Base-by-base conservation (phyloP, 2,113 vertebrate species). In the Ovis canadensis region DNA sequence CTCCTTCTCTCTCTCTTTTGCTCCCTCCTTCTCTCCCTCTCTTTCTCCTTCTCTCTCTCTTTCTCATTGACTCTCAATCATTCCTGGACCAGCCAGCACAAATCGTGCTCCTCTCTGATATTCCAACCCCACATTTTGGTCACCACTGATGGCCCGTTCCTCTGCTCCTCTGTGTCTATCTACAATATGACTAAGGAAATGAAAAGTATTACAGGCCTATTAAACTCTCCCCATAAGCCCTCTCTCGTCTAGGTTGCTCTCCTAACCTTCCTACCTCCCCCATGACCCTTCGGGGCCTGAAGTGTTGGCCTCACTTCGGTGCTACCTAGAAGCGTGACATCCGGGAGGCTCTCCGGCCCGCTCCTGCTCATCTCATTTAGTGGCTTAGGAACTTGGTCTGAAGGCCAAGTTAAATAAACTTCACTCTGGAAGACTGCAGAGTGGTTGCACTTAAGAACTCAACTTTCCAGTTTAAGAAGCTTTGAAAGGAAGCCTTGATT, bases 111-210 rank as follows among this genome's bases (percentile, higher is more conserved):
- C 71, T 90, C 31, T 60, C 59, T 64, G 10, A 86, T 50, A 60
- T 4, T 54, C 83, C 33, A 54, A 16, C 3, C 36, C 80, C 64
- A 62, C 50, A 88, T 31, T 78, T 36, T 23, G 55, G 55, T 31
- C 54, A 57, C 60, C 29, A 78, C 81, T 88, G 29, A 90, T 4
- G 8, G 78, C 40, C 52, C 43, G 6, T 23, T 64, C 67, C 57
- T 95, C 74, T 81, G 43, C 33, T 96, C 40, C 92, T 94, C 95
- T 82, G 59, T 43, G 48, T 98, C 59, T 86, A 40, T 40, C 59
- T 43, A 96, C 96, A 96, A 67, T 67, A 80, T 40, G 45, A 91
- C 78, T 88, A 90, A 97, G 94, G 88, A 96, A 88, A 95, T 60
- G 90, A 86, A 67, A 93, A 45, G 33, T 71, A 62, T 52, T 62